phyloP scores from a whole-genome alignment of 2,797 vertebrate genomes.

The Lemur catta region DNA sequence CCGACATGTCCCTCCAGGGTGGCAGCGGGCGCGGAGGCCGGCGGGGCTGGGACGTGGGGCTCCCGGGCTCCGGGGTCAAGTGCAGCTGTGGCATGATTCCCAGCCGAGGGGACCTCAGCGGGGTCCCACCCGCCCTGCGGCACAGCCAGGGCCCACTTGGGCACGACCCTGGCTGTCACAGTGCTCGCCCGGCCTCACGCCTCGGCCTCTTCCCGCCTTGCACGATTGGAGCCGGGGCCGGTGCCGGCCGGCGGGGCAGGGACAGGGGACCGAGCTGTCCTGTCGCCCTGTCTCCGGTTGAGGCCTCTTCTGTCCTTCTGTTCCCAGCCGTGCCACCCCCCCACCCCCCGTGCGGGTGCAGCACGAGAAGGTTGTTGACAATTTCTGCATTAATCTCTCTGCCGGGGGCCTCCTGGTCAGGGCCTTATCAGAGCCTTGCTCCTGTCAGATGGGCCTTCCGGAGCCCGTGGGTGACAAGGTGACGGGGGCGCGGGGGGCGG shows the following conservation, averaged over 20 bases:
- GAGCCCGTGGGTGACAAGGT: constrained; percentile 68
- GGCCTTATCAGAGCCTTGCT: constrained; percentile 89
- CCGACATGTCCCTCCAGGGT: background rate
- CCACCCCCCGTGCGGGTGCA: background rate
- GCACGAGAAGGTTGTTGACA: constrained; percentile 79
- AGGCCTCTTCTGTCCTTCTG: constrained; percentile 41
- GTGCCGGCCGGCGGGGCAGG: background rate
- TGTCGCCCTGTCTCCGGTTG: background rate
- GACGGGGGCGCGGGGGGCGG: too few species aligned
- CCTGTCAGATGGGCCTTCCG: constrained; percentile 87
- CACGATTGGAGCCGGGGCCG: background rate
- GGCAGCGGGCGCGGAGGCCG: accelerated
- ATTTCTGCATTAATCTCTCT: constrained; percentile 86
- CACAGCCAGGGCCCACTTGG: background rate
- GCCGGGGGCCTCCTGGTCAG: constrained; percentile 81
- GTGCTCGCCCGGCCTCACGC: background rate
- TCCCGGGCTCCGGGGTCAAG: background rate
- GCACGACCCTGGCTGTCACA: background rate
- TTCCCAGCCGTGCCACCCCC: background rate
- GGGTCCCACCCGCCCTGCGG: background rate
- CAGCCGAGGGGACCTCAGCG: constrained; percentile 28
- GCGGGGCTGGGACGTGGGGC: background rate
- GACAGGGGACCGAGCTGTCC: background rate
- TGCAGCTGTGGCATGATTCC: background rate
- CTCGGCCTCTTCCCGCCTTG: background rate